Conservation (phyloP, 2,113 vertebrate genomes). For the Ammospiza caudacuta region DNA sequence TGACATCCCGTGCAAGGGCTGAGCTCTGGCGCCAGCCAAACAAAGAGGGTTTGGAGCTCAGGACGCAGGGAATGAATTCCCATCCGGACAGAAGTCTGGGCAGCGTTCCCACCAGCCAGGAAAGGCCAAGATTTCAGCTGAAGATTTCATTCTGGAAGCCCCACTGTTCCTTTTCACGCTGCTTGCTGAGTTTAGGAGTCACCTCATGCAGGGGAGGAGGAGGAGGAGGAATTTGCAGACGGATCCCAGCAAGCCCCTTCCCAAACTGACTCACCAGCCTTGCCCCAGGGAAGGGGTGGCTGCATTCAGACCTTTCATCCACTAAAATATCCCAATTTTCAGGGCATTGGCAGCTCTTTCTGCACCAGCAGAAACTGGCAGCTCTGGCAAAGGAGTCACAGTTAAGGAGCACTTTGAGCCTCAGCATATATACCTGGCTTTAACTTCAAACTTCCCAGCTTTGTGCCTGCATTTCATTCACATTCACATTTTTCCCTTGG, state of each 20-base stretch:
- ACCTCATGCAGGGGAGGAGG: not conserved
- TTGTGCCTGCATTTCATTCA: not conserved
- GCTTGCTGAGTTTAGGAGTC: not conserved
- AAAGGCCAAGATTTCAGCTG: not conserved
- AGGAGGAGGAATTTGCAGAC: not conserved
- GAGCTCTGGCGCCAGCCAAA: not conserved
- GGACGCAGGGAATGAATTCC: not conserved
- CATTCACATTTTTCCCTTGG: not conserved
- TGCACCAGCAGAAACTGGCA: rapidly evolving
- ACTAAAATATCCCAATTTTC: not conserved
- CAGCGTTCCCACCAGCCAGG: not conserved
- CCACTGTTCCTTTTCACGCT: not conserved
- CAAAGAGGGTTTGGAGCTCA: not conserved
- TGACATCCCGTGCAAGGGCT: not conserved
- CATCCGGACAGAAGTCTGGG: not conserved
- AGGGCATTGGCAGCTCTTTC: not conserved
- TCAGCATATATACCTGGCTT: not conserved
- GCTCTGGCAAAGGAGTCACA: not conserved
- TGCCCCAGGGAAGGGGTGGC: not conserved
- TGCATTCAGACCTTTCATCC: not conserved
- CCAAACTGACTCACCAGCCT: not conserved
- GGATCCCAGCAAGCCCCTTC: not conserved
- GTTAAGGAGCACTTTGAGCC: not conserved
- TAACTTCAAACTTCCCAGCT: not conserved
- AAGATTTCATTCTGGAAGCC: not conserved